phyloP scores from a whole-genome alignment of 2,888 invertebrate species.

The Petrolisthes cinctipes region DNA sequence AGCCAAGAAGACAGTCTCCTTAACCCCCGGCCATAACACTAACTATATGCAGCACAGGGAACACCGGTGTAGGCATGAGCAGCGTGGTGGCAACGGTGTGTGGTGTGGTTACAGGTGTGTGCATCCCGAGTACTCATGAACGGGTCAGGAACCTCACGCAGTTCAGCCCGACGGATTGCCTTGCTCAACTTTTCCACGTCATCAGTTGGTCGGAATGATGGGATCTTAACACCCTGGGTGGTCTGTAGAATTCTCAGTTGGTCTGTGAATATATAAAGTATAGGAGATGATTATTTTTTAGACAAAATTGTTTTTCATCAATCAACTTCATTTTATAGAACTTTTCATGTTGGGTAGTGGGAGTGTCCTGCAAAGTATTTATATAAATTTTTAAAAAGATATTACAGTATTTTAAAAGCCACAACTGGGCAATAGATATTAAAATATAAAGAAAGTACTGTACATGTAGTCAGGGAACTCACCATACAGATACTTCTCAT shows the following conservation, averaged over 20 bases:
- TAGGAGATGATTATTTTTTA: not conserved
- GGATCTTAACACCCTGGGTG: conserved; percentile 52
- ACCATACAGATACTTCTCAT: conserved; percentile 89
- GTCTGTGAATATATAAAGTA: conserved; percentile 61
- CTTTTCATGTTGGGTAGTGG: not conserved
- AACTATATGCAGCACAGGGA: conserved; percentile 88
- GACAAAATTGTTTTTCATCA: too few species aligned
- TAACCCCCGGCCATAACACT: conserved; percentile 67
- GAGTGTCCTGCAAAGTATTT: not conserved
- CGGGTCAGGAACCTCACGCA: conserved; percentile 50
- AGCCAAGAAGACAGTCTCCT: too few species aligned
- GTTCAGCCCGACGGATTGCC: conserved; percentile 50
- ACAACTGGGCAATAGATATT: too few species aligned
- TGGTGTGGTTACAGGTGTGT: conserved; percentile 81
- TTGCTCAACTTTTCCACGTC: conserved; percentile 62
- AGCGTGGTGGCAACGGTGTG: conserved; percentile 90
- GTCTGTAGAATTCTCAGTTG: conserved; percentile 66
- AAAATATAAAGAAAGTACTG: too few species aligned
- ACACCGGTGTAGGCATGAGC: conserved; percentile 91
- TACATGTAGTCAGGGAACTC: conserved; percentile 60
- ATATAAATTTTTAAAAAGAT: not conserved
- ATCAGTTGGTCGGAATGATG: conserved; percentile 58
- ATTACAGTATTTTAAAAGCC: not conserved
- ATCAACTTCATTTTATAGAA: not conserved
- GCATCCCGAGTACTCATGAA: conserved; percentile 73